Base-by-base conservation (phyloP, 2,113 vertebrate genomes). In the Rhinolophus ferrumequinum region DNA sequence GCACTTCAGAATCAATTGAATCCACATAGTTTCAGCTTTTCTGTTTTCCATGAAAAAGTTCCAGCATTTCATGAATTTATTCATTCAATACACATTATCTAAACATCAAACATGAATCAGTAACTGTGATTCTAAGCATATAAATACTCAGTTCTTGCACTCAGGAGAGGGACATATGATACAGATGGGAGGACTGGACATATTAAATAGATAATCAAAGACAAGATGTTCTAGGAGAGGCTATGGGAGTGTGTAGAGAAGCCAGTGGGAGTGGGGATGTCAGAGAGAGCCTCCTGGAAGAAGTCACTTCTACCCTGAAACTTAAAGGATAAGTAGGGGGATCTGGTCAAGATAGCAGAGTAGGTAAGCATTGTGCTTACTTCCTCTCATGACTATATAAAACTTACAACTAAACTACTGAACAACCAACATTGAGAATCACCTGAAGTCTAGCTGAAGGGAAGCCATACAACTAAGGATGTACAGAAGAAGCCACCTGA, bases 101-200 rank as follows among this genome's bases (percentile, higher is more conserved):
- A 33, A 97, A 86, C 28, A 81, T 72, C 54, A 81, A 75, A 77
- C 50, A 73, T 79, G 79, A 91, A 82, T 82, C 33, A 94, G 54
- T 28, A 67, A 82, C 56, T 93, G 35, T 1, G 6, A 66, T 83
- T 93, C 41, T 79, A 67, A 80, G 26, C 56, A 67, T 82, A 52
- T 50, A 69, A 89, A 67, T 30, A 93, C 30, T 88, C 30, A 22
- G 30, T 80, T 89, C 52, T 90, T 83, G 35, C 9, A 56, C 70
- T 76, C 35, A 54, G 50, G 8, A 94, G n/a, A 90, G 33, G 64
- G 8, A 50, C 2, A 44, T 54, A 86, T 41, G 76, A 93, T 92
- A 16, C 6, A 86, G n/a, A 80, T 28, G 28, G 10, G 2, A 88
- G 50, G 35, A 7, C 21, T 50, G 44, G 3, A 21, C 5, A 26